Conservation (phyloP, 2,888 invertebrate genomes). For the Lottia scabra region DNA sequence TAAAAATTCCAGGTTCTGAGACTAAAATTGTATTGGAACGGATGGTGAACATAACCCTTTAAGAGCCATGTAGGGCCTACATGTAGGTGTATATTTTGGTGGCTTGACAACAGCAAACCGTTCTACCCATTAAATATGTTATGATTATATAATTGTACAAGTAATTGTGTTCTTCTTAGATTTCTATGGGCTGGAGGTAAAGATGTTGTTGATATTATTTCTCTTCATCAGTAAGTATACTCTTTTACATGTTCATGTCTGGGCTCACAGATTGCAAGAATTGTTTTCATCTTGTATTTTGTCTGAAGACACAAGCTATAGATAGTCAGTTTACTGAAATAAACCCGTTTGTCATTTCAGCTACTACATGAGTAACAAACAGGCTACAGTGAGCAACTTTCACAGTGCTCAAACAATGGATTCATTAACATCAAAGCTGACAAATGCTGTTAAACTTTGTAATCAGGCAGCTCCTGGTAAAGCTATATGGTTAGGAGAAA, state of each 20-base stretch:
- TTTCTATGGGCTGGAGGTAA: background rate
- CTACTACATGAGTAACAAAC: background rate
- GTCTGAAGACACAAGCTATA: no score
- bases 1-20: no score
- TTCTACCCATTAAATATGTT: background rate
- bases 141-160: background rate
- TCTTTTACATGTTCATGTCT: background rate
- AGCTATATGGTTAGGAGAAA: background rate
- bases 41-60: no score
- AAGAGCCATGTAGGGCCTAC: no score
- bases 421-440: background rate
- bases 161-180: background rate
- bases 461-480: background rate
- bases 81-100: no score
- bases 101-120: background rate
- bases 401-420: background rate
- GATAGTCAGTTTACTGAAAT: no score
- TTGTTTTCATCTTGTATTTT: no score
- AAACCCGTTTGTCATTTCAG: background rate
- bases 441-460: background rate
- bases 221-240: background rate
- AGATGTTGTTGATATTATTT: background rate
- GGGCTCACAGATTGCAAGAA: no score
- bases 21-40: no score
- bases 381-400: background rate